Evolutionary conservation across 2,113 vertebrate species (phyloP).

Genomic region (Semnornis frantzii): DNA sequence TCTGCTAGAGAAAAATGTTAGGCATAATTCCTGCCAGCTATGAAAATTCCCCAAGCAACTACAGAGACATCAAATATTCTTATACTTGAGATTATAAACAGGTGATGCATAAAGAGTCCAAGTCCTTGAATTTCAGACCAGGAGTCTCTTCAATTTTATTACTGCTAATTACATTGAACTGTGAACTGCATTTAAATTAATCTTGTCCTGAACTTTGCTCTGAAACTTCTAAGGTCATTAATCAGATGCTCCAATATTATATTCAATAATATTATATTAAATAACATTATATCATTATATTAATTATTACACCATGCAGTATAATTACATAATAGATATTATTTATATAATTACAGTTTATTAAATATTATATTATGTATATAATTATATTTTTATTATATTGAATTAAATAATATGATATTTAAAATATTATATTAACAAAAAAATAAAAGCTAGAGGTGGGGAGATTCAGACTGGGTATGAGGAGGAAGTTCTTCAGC

Average conservation of each 20-base stretch:
- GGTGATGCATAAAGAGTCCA: conserved; percentile 2
- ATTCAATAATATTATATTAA: too few species aligned
- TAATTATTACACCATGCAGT: too few species aligned
- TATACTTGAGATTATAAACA: conserved; percentile 23
- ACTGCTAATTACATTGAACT: neutral
- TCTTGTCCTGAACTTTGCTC: neutral
- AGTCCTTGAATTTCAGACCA: neutral
- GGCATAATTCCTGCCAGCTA: neutral
- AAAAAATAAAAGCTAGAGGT: too few species aligned
- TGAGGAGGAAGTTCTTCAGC: too few species aligned
- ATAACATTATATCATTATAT: too few species aligned
- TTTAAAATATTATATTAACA: too few species aligned
- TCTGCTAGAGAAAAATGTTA: neutral
- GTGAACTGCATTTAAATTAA: neutral
- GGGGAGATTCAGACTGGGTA: too few species aligned
- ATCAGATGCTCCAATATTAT: neutral
- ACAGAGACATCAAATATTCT: conserved; percentile 33
- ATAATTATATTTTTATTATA: too few species aligned
- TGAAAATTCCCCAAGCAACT: conserved; percentile 43
- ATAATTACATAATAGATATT: too few species aligned
- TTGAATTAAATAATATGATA: too few species aligned
- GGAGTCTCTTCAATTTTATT: neutral
- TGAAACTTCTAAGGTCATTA: neutral
- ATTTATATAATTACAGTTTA: too few species aligned
- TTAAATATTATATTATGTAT: too few species aligned